These are phyloP conservation scores for Mycalesis mineus DNA, from an alignment of 2,888 invertebrate genomes.

Conservation along the genomic window DNA sequence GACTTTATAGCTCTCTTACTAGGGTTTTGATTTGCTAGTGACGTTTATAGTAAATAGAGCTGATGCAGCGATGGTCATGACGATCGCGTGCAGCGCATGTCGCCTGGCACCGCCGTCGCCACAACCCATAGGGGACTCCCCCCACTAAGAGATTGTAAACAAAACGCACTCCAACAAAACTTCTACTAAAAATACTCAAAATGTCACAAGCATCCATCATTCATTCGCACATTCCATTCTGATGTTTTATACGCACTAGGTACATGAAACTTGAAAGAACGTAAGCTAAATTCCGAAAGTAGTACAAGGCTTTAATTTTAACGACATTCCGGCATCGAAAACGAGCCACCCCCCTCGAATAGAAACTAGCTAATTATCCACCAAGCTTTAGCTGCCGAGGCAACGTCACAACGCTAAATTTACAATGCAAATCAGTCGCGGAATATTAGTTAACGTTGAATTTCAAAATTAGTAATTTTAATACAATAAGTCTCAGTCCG, in stretches of 20 bases:
- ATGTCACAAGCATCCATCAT: constrained; percentile 28
- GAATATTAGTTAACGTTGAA: constrained; percentile 74
- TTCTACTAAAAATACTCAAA: constrained; percentile 21
- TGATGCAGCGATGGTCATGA: constrained; percentile 55
- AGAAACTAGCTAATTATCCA: constrained; percentile 76
- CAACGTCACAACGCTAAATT: constrained; percentile 71
- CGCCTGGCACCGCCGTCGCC: constrained; percentile 77
- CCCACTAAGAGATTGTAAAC: constrained; percentile 62
- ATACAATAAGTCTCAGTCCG: constrained; percentile 73
- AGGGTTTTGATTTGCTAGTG: constrained; percentile 50
- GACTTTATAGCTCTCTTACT: constrained; percentile 43
- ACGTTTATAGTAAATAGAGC: constrained; percentile 39
- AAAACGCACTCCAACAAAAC: constrained; percentile 39
- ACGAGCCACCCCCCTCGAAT: constrained; percentile 60
- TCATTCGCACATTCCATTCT: constrained; percentile 33
- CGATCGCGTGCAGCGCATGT: constrained; percentile 66
- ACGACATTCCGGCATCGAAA: constrained; percentile 53
- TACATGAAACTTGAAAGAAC: constrained; percentile 25
- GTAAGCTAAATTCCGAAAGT: constrained; percentile 32
- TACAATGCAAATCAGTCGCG: constrained; percentile 76
- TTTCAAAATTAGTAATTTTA: constrained; percentile 77
- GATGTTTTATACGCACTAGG: constrained; percentile 26
- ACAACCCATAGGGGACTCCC: constrained; percentile 64
- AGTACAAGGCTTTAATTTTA: constrained; percentile 51
- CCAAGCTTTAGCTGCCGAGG: constrained; percentile 67